Evolutionary conservation across 2,888 invertebrate genomes (phyloP), one percentile per base, ranked within the genome.

Genomic region (Lottia scabra): DNA sequence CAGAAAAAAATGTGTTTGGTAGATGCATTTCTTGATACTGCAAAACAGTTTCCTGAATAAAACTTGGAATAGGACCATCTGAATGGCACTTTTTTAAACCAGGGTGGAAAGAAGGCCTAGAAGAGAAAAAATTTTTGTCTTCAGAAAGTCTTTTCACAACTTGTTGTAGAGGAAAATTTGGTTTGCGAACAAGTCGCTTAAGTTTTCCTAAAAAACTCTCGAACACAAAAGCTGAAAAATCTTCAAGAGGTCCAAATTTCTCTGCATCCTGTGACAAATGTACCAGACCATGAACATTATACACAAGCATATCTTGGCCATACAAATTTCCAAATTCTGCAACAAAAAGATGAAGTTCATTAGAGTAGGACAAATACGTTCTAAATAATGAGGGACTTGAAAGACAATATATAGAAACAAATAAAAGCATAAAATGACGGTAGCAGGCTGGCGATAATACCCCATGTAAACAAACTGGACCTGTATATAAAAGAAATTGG

Each of bases 401-500:
- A 16, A 82, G 71, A 63, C 82, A 75, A 45, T 74, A 75, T 19
- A 83, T 77, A 27, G 72, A 73, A 27, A 81, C 79, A 70, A 68
- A 79, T 23, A 84, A 48, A 19, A 76, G 19, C 66, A 83, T 65
- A 65, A 82, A 83, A 77, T 30, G 30, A 30, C 30, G 30, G 30
- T 30, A 30, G 30, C n/a, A n/a, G n/a, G n/a, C n/a, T 30, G 30
- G 30, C 10, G 72, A 23, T 8, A 83, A 15, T 44, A 69, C 73
- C 27, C 69, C 69, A 45, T 62, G 44, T 27, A 84, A 71, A 26
- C 79, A 79, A 27, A 82, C 69, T 45, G 75, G 75, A 2, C 84
- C 82, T 23, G 80, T 82, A 68, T 84, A 84, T 15, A 84, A 66
- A 8, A 84, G 65, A 72, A 83, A n/a, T n/a, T n/a, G n/a, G n/a